These are phyloP conservation scores for human (Homo sapiens) DNA, from an alignment of 2,113 vertebrate genomes.

Conservation along the genomic window DNA sequence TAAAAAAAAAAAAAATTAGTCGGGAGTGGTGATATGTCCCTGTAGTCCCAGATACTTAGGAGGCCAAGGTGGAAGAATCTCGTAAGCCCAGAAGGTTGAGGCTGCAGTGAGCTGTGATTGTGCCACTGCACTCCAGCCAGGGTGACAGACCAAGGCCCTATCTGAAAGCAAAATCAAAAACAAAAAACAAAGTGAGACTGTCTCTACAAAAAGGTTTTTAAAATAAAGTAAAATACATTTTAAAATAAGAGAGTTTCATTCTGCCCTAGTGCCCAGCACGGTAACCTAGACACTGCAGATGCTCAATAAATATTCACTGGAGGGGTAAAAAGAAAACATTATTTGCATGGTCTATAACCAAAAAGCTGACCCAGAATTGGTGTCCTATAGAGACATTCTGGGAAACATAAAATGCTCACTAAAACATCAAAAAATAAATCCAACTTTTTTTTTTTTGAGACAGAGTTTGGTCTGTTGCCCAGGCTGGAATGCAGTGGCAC, in stretches of 20 bases:
- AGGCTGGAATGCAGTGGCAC: no score
- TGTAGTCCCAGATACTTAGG: background rate
- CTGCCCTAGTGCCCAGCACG: background rate
- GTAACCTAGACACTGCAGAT: background rate
- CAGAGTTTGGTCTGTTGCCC: no score
- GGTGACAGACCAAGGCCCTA: background rate
- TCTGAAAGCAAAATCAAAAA: background rate
- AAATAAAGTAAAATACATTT: no score
- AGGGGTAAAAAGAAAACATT: background rate
- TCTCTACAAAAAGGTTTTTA: no score
- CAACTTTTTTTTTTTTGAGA: background rate
- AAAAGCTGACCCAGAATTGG: background rate
- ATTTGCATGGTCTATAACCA: background rate
- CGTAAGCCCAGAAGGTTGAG: background rate
- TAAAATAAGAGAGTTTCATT: background rate
- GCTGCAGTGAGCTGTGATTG: background rate
- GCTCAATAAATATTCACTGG: background rate
- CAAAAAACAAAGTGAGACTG: no score
- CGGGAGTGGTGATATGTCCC: background rate
- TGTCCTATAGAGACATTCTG: background rate
- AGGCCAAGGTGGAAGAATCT: background rate
- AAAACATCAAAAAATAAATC: conserved; percentile 19
- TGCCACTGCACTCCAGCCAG: background rate
- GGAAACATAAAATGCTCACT: background rate
- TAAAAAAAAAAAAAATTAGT: background rate